These are phyloP conservation scores for Poeciliopsis presidionis DNA, from an alignment of 2,797 vertebrate species.

Conservation along the genomic window DNA sequence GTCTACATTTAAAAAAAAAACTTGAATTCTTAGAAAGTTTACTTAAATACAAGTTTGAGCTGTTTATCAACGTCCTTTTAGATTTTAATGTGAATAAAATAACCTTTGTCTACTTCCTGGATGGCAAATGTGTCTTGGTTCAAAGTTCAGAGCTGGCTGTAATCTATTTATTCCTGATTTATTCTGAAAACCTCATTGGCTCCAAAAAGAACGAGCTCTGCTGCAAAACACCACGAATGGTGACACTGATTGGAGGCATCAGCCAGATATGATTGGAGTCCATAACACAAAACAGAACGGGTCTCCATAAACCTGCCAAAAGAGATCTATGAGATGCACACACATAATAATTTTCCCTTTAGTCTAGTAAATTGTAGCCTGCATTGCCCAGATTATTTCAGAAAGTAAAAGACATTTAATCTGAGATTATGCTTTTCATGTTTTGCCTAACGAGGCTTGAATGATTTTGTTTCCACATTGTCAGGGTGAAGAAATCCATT, in stretches of 20 bases:
- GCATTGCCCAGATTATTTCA: not conserved
- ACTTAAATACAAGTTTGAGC: not conserved
- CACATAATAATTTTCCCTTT: slow-evolving; percentile 13
- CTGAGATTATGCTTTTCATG: not conserved
- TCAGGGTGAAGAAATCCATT: not conserved
- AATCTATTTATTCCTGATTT: not conserved
- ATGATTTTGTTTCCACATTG: not conserved
- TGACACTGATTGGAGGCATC: not conserved
- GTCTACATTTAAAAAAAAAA: not conserved
- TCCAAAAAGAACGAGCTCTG: not conserved
- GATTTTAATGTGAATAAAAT: not conserved
- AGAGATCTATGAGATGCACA: slow-evolving; percentile 18
- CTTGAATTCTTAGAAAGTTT: not conserved
- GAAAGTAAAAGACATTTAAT: not conserved
- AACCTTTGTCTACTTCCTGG: not conserved
- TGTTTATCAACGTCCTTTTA: not conserved
- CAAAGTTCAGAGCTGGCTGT: not conserved
- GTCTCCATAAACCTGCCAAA: not conserved
- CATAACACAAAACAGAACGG: not conserved
- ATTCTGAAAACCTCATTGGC: not conserved
- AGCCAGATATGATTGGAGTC: not conserved
- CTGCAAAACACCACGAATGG: not conserved
- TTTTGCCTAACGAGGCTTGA: not conserved
- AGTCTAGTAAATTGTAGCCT: not conserved
- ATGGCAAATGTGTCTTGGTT: not conserved